Conservation (phyloP, 2,888 invertebrate species). For the Aphidius colemani region DNA sequence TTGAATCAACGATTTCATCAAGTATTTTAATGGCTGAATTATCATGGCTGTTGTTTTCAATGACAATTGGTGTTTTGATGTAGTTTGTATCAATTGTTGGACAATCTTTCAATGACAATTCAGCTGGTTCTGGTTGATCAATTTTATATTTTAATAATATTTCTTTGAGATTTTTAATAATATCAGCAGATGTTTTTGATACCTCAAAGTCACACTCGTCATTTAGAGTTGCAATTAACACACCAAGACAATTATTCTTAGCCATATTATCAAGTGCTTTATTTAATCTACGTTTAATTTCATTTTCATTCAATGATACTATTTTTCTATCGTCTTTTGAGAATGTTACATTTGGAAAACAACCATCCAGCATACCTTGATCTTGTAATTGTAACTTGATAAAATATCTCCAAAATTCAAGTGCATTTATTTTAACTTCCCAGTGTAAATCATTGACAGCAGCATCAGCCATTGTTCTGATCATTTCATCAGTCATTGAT, state of each 20-base stretch:
- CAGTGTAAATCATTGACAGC: slow-evolving; percentile 77
- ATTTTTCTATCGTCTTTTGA: slow-evolving; percentile 80
- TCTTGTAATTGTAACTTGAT: slow-evolving; percentile 69
- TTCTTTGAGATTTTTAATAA: slow-evolving; percentile 63
- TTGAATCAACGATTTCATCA: slow-evolving; percentile 68
- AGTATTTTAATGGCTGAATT: slow-evolving; percentile 65
- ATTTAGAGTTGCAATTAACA: slow-evolving; percentile 69
- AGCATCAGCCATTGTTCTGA: slow-evolving; percentile 70
- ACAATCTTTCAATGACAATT: slow-evolving; percentile 43
- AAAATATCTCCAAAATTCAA: slow-evolving; percentile 75
- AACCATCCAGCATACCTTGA: slow-evolving; percentile 84
- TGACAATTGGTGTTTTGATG: slow-evolving; percentile 40
- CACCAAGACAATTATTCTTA: slow-evolving; percentile 72
- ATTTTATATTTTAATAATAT: slow-evolving; percentile 61
- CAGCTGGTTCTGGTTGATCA: slow-evolving; percentile 43
- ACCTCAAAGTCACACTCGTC: slow-evolving; percentile 77
- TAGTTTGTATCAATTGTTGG: slow-evolving; percentile 47
- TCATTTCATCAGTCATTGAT: slow-evolving; percentile 64
- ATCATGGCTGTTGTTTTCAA: slow-evolving; percentile 38
- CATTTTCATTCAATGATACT: slow-evolving; percentile 71
- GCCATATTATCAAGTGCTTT: slow-evolving; percentile 73
- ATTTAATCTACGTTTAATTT: slow-evolving; percentile 69
- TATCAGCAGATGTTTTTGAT: slow-evolving; percentile 65
- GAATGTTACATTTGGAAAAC: slow-evolving; percentile 78
- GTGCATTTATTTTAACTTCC: slow-evolving; percentile 77